Percentiles rank a stretch among this genome's conserved stretches.
Evolutionary conservation across 2,888 invertebrate genomes (phyloP).

Genomic region (Trissolcus japonicus): DNA sequence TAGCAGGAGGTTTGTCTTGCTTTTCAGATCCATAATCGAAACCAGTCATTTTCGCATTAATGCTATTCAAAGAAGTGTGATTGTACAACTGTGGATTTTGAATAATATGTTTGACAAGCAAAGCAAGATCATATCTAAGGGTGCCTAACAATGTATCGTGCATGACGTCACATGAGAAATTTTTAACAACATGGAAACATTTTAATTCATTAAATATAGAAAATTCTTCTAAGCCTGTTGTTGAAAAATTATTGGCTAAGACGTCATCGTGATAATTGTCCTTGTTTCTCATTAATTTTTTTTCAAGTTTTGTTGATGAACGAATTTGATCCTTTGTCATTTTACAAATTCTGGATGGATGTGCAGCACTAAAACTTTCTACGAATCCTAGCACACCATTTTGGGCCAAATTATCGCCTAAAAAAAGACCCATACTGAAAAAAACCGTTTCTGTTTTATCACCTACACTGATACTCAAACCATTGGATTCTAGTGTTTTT

Average conservation of each 20-base stretch:
- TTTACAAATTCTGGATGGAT: conserved; percentile 46
- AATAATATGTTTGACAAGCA: conserved; percentile 35
- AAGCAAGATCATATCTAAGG: conserved; percentile 45
- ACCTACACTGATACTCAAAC: conserved; percentile 10
- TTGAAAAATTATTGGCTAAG: not conserved
- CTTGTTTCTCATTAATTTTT: not conserved
- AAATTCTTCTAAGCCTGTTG: conserved; percentile 31
- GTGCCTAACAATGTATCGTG: conserved; percentile 53
- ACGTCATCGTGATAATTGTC: not conserved
- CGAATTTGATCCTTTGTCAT: not conserved
- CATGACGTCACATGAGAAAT: conserved; percentile 51
- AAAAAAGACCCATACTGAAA: conserved; percentile 17
- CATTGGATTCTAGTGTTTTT: conserved; percentile 32
- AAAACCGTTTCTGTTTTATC: conserved; percentile 1
- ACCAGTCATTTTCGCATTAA: conserved; percentile 45
- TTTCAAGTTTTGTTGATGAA: not conserved
- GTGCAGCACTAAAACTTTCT: conserved; percentile 46
- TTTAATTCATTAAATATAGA: conserved; percentile 52
- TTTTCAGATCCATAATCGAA: conserved; percentile 49
- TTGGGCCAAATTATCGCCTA: conserved; percentile 34
- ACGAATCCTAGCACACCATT: conserved; percentile 46
- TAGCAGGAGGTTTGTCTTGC: conserved; percentile 51
- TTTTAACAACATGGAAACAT: conserved; percentile 50
- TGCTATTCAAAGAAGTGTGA: conserved; percentile 23
- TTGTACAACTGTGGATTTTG: conserved; percentile 5